Percentiles rank a stretch among this genome's conserved stretches.
Conservation (phyloP, 2,113 vertebrate species). For the Oreocharis arfaki region DNA sequence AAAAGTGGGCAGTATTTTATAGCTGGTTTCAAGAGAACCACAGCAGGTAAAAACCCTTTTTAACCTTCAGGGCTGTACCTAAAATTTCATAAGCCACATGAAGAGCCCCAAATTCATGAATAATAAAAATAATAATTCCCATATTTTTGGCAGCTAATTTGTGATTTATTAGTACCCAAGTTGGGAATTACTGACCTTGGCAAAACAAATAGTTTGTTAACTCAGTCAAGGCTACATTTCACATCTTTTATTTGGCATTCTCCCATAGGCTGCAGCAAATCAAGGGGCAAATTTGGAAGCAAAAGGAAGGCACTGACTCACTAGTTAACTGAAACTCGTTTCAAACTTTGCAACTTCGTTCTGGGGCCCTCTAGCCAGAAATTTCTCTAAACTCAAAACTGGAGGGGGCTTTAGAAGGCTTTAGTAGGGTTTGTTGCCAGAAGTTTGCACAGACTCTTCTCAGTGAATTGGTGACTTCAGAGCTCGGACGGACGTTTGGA, state of each 20-base stretch:
- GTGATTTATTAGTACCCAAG: neutral
- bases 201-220: neutral
- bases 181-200: neutral
- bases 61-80: neutral
- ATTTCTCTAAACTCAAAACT: neutral
- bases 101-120: neutral
- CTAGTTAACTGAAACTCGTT: neutral
- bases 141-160: neutral
- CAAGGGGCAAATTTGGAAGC: neutral
- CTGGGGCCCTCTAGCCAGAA: neutral
- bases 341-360: neutral
- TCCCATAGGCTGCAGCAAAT: neutral
- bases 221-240: neutral
- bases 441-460: neutral
- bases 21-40: neutral
- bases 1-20: neutral
- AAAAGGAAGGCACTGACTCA: neutral
- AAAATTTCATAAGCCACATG: neutral
- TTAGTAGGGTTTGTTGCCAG: neutral
- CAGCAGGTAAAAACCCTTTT: neutral
- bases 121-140: neutral
- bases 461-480: neutral
- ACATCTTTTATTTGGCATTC: neutral
- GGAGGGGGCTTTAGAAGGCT: neutral
- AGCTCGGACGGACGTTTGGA: neutral